Conservation (phyloP, 2,888 invertebrate species). For the Antitype chi region DNA sequence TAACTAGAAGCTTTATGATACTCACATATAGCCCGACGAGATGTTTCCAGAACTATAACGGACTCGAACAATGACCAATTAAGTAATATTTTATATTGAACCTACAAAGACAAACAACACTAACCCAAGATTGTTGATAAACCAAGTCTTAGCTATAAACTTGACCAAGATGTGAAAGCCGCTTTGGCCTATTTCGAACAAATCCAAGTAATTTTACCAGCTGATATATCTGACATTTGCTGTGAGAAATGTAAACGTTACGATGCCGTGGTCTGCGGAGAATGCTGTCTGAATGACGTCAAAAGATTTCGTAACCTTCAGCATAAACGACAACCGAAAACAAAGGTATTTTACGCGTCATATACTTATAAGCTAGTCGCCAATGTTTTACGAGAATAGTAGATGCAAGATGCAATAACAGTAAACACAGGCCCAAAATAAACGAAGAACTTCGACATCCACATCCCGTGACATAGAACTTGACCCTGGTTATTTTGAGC, state of each 20-base stretch:
- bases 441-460: slow-evolving; percentile 33
- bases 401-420: slow-evolving; percentile 7
- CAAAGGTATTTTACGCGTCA: slow-evolving; percentile 37
- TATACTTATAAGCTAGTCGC: slow-evolving; percentile 1
- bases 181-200: slow-evolving; percentile 27
- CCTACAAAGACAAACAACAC: neutral
- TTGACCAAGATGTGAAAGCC: slow-evolving; percentile 35
- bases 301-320: slow-evolving; percentile 46
- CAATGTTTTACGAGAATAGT: slow-evolving; percentile 19
- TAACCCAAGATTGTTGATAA: slow-evolving; percentile 1
- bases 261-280: slow-evolving; percentile 7
- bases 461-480: slow-evolving; percentile 57
- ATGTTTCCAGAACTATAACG: slow-evolving; percentile 1
- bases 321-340: slow-evolving; percentile 27
- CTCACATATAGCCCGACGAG: neutral
- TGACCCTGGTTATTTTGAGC: slow-evolving; percentile 58
- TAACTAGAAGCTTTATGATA: slow-evolving; percentile 4
- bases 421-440: slow-evolving; percentile 12
- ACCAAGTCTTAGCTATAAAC: slow-evolving; percentile 18
- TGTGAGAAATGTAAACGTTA: slow-evolving; percentile 17
- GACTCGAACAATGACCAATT: slow-evolving; percentile 17
- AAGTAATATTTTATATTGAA: neutral
- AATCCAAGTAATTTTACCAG: slow-evolving; percentile 7
- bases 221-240: slow-evolving; percentile 17
- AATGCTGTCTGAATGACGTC: slow-evolving; percentile 36